These are phyloP conservation scores for Amaurobius ferox DNA, from an alignment of 2,888 invertebrate species.

Conservation along the genomic window DNA sequence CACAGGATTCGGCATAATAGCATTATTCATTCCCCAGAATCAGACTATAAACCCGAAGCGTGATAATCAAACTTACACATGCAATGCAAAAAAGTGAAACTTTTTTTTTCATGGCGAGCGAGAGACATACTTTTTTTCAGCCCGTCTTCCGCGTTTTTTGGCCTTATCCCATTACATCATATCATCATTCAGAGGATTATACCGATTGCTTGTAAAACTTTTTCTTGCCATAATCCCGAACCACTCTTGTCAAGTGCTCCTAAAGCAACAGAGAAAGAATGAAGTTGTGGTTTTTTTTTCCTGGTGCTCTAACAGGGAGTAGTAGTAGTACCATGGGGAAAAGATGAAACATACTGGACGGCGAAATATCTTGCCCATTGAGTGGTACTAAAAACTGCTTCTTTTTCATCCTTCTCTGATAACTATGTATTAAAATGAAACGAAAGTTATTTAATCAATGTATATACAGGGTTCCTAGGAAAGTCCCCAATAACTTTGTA, in stretches of 20 bases:
- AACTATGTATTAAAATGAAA: too few relatives aligned
- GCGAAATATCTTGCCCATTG: constrained; percentile 26
- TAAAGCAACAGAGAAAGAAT: constrained; percentile 25
- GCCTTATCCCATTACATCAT: constrained; percentile 13
- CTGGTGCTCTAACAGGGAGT: background rate
- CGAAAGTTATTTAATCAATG: too few relatives aligned
- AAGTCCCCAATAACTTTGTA: too few relatives aligned
- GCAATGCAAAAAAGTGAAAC: background rate
- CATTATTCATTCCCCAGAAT: too few relatives aligned
- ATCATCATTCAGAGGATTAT: constrained; percentile 48
- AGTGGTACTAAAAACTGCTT: constrained; percentile 52
- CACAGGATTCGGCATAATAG: too few relatives aligned
- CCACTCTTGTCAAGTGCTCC: constrained; percentile 44
- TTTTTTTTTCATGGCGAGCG: constrained; percentile 8
- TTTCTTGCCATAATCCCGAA: constrained; percentile 22
- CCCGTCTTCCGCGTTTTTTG: background rate
- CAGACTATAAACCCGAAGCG: too few relatives aligned
- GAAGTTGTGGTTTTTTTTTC: constrained; percentile 7
- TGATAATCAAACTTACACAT: too few relatives aligned
- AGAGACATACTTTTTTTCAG: background rate
- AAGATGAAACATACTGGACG: background rate
- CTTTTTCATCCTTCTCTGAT: too few relatives aligned
- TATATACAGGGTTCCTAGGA: too few relatives aligned
- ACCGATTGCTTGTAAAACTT: constrained; percentile 35
- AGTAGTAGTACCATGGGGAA: background rate